Base-by-base conservation (phyloP, 2,797 vertebrate genomes). In the Phoxinus dragarum region DNA sequence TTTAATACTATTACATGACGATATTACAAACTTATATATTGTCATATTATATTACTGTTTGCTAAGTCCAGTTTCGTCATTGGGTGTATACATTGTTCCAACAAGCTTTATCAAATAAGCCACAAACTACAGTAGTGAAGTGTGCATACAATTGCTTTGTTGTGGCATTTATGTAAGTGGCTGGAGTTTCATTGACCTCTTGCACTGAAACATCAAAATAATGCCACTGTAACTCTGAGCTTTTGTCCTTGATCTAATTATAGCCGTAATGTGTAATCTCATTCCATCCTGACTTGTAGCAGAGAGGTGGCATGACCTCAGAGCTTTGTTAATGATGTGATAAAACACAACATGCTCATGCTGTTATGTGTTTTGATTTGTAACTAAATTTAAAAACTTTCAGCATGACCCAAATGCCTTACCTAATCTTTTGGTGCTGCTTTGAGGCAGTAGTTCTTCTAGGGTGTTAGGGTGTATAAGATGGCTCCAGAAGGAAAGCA, bases 401-500 rank as follows among this genome's bases (percentile, higher is more conserved):
- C 64, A n/a, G n/a, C 59, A 69, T 68, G 34, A 34, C 38, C 64
- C 38, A 75, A 38, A 66, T 66, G 19, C 42, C 54, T 82, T 74
- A 27, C 40, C 68, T 82, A 82, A 73, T 73, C 44, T 54, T 84
- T 66, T 76, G 73, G 34, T 83, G 69, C n/a, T 23, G 27, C 52
- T 88, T 54, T 36, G 68, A 86, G 64, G 82, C 82, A 52, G 31
- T 68, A 84, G 68, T 66, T 82, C 36, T 72, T 82, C 38, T 87
- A 21, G 40, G 71, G 38, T 82, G 69, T 82, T 69, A 16, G 64
- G 61, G 67, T 40, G 71, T 87, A 73, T 88, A 64, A 87, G 47
- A 54, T 76, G 81, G 72, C 78, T 75, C 64, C 69, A 86, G 81
- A 89, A 91, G 87, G 84, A 88, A 89, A 88, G 56, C 56, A 69